Evolutionary conservation across 2,888 invertebrate species (phyloP), one percentile per base, ranked within the genome.

Genomic region (Pimpla rufipes): DNA sequence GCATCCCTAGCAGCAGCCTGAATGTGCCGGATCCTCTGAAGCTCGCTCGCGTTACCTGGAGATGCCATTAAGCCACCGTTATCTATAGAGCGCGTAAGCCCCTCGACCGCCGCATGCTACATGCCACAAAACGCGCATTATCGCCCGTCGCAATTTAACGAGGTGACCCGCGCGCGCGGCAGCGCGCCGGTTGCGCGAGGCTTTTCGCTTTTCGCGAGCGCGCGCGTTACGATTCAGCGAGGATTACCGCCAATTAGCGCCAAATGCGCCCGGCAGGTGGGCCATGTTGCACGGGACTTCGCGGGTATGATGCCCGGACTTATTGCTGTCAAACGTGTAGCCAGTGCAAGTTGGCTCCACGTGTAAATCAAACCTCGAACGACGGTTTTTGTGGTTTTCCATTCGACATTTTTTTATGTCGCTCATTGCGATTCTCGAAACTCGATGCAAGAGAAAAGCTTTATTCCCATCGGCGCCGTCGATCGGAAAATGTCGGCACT

Each of bases 1-100:
- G 62, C 62, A 18, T 74, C 59, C 45, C 7, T 37, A 11, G 62
- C 29, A 29, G 29, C 29, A 29, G 29, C 29, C 59, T 74, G 62
- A 62, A 74, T 62, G 13, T 59, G 35, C 16, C 23, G 29, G 62
- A 47, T 62, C 73, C 73, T 62, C 73, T 62, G 73, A 45, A 73
- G 59, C 59, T 62, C 8, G 35, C 13, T 45, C 18, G 50, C 47
- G 73, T 62, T 74, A 59, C 45, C 75, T 50, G 59, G 35, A 77
- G 50, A 78, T 59, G 52, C 74, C 50, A 62, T 84, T 81, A 81
- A 81, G 68, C 57, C 68, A 40, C 50, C 50, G 62, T 70, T 75
- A 70, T 57, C 66, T 64, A 47, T 55, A 13, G 64, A 76, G 76
- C 50, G 62, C 64, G 67, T 68, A 68, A 76, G 55, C 70, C 66